phyloP scores from a whole-genome alignment of 2,113 vertebrate genomes.

The Melanotaenia duboulayi region DNA sequence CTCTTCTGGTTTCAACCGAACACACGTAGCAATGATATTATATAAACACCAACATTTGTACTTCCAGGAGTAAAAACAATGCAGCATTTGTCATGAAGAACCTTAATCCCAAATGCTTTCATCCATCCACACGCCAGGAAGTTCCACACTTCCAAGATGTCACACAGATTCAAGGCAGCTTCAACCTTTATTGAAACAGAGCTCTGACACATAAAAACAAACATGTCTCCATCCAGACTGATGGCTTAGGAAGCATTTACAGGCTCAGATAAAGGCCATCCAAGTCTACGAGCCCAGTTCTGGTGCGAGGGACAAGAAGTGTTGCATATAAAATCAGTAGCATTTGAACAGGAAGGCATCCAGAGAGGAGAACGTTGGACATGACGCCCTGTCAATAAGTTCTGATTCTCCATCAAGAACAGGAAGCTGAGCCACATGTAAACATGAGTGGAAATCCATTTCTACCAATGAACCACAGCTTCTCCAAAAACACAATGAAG shows the following conservation, averaged over 20 bases:
- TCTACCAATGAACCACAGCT: too few relatives aligned
- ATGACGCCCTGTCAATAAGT: not conserved
- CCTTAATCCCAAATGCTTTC: too few relatives aligned
- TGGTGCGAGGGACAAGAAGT: not conserved
- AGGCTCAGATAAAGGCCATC: constrained; percentile 6
- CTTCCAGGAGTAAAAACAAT: too few relatives aligned
- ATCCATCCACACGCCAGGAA: too few relatives aligned
- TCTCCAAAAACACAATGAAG: too few relatives aligned
- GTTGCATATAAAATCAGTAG: not conserved
- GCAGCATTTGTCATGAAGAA: too few relatives aligned
- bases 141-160: not conserved
- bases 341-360: not conserved
- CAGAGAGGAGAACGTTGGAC: not conserved
- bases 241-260: constrained; percentile 15
- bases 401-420: not conserved
- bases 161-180: constrained; percentile 20
- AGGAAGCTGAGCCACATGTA: too few relatives aligned
- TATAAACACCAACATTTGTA: too few relatives aligned
- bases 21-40: too few relatives aligned
- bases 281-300: not conserved
- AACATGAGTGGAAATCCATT: too few relatives aligned
- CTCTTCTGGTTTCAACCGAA: too few relatives aligned
- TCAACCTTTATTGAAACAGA: constrained; percentile 59
- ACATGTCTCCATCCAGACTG: constrained; percentile 17
- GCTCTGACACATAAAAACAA: not conserved